Conservation (phyloP, 1,140 invertebrate species). For the Drosophila obscura region DNA sequence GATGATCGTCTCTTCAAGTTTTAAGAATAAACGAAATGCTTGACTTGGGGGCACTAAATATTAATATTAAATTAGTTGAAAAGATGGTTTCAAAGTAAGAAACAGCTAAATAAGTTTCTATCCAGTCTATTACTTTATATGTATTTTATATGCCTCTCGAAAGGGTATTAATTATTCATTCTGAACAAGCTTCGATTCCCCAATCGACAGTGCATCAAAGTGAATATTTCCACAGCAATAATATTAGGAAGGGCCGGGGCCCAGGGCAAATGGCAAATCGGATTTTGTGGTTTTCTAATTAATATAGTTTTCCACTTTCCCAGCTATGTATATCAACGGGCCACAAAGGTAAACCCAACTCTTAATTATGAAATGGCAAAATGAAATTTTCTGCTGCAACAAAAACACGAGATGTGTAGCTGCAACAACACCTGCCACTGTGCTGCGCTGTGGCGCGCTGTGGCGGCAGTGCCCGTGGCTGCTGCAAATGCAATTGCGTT, state of each 20-base stretch:
- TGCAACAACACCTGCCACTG: slow-evolving; percentile 48
- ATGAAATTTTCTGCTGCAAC: slow-evolving; percentile 18
- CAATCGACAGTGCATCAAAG: slow-evolving; percentile 18
- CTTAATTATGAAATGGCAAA: slow-evolving; percentile 43
- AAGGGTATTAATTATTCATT: too few relatives aligned
- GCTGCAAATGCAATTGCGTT: slow-evolving; percentile 74
- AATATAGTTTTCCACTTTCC: slow-evolving; percentile 47
- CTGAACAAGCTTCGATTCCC: not conserved
- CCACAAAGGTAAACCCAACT: slow-evolving; percentile 20
- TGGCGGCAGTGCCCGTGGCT: slow-evolving; percentile 1
- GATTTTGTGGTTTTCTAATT: slow-evolving; percentile 62
- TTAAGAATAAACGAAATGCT: not conserved
- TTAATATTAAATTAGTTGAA: too few relatives aligned
- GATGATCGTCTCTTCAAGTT: slow-evolving; percentile 21
- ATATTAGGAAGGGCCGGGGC: slow-evolving; percentile 25
- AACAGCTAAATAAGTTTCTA: too few relatives aligned
- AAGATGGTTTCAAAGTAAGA: too few relatives aligned
- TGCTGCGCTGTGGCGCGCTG: slow-evolving; percentile 1
- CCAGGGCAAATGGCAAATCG: slow-evolving; percentile 27
- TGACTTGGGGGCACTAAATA: not conserved
- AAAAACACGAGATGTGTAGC: slow-evolving; percentile 17
- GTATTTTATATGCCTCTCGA: too few relatives aligned
- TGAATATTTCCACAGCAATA: slow-evolving; percentile 37
- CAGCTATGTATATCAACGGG: not conserved
- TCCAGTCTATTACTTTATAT: too few relatives aligned